Conservation (phyloP, 1,140 invertebrate species). For the Zophobas morio region DNA sequence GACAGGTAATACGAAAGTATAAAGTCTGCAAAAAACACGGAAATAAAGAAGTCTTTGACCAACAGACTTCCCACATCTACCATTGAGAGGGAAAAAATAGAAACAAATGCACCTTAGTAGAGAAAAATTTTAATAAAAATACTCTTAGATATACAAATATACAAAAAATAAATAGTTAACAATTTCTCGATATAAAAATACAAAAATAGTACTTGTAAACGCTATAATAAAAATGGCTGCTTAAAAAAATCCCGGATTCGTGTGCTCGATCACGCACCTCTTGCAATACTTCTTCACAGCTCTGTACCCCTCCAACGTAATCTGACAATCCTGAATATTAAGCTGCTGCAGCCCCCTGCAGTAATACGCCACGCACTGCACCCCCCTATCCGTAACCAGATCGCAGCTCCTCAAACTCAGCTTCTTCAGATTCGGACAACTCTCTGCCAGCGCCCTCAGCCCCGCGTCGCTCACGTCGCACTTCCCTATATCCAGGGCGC, state of each 20-base stretch:
- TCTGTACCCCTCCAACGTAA: constrained; percentile 88
- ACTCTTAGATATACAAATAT: constrained; percentile 47
- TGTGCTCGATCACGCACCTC: constrained; percentile 93
- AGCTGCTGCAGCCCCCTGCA: constrained; percentile 89
- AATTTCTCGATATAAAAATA: constrained; percentile 37
- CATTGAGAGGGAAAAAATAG: not conserved
- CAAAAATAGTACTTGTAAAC: constrained; percentile 6
- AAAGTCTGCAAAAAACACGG: too few species aligned
- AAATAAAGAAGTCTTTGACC: too few species aligned
- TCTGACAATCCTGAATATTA: constrained; percentile 93
- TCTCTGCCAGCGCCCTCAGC: constrained; percentile 85
- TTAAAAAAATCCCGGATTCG: constrained; percentile 92
- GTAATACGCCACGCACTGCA: constrained; percentile 89
- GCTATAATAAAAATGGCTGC: constrained; percentile 46
- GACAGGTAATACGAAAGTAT: too few species aligned
- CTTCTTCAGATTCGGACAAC: constrained; percentile 92
- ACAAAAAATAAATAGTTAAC: constrained; percentile 48
- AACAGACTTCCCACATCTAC: too few species aligned
- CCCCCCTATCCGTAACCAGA: constrained; percentile 87
- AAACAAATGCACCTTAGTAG: constrained; percentile 10
- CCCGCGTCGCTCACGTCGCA: constrained; percentile 93
- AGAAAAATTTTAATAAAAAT: constrained; percentile 45
- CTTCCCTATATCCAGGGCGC: constrained; percentile 92
- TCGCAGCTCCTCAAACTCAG: constrained; percentile 92
- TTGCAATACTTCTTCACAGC: constrained; percentile 93